Evolutionary conservation across 2,888 invertebrate genomes (phyloP), one percentile per base, ranked within the genome.

Genomic region (Caenorhabditis sinica): DNA sequence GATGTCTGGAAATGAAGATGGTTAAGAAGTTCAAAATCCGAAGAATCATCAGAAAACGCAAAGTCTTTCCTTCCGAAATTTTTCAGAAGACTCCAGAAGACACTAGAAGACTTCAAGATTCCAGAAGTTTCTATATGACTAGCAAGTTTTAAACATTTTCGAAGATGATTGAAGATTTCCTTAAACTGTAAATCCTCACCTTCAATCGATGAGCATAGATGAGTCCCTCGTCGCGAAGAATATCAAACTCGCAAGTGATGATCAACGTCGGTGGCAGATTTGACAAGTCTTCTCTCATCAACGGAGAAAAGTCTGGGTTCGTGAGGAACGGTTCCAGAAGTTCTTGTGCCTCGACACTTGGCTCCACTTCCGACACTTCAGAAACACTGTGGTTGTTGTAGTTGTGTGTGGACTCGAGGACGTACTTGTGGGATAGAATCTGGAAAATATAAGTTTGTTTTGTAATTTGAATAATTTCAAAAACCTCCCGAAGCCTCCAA

Each of bases 171-270:
- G n/a, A n/a, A n/a, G n/a, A n/a, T n/a, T n/a, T n/a, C 33, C 9
- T 36, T 36, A 36, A 36, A 36, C 9, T 9, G 5, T 11, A 40
- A 40, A 3, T 56, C 5, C 20, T 61, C 45, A 86, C 89, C 82
- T 88, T 82, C 66, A 93, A 87, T 79, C 93, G 85, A 36, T 92
- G 86, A 0, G 92, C 92, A 79, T 93, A 93, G 91, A 93, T 91
- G 13, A 93, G 58, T 63, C 89, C 90, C 77, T 93, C 93, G 82
- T 93, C 93, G 5, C 93, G 87, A n/a, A 93, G 89, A 5, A 93
- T 92, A 79, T 93, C 93, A 85, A 92, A 93, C 61, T 93, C 93
- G 51, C 93, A 92, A n/a, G 93, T 93, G n/a, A 93, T 87, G 53
- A 93, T 88, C 66, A 93, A 93, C 3, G 93, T 90, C 43, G 90